Evolutionary conservation across 2,888 invertebrate genomes (phyloP).

Genomic region (Xylophagus ater): DNA sequence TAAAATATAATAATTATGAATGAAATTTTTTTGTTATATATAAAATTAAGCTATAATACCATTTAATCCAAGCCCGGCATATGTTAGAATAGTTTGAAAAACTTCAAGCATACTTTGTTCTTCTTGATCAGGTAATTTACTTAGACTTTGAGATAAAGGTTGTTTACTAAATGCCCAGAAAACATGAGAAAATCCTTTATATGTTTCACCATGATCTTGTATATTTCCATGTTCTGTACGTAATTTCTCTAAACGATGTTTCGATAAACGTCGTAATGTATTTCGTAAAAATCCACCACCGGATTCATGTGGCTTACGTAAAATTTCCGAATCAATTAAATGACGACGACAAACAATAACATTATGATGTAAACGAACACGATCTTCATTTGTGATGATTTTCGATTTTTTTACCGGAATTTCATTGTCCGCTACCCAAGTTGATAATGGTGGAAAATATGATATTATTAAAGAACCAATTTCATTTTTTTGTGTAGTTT

Average conservation of each 20-base stretch:
- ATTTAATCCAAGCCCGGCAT: slow-evolving; percentile 69
- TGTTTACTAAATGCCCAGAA: slow-evolving; percentile 87
- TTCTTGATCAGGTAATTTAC: slow-evolving; percentile 73
- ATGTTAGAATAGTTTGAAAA: slow-evolving; percentile 80
- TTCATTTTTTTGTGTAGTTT: slow-evolving; percentile 80
- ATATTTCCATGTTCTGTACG: slow-evolving; percentile 53
- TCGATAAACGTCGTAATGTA: slow-evolving; percentile 75
- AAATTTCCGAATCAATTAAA: slow-evolving; percentile 68
- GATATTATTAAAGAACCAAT: slow-evolving; percentile 87
- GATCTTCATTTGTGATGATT: slow-evolving; percentile 77
- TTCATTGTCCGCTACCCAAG: slow-evolving; percentile 67
- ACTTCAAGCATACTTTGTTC: slow-evolving; percentile 78
- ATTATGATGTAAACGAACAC: slow-evolving; percentile 77
- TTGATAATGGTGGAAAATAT: slow-evolving; percentile 76
- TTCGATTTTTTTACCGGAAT: slow-evolving; percentile 49
- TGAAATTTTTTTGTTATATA: not conserved
- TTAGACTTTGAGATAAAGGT: slow-evolving; percentile 69
- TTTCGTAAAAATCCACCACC: slow-evolving; percentile 80
- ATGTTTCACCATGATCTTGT: slow-evolving; percentile 66
- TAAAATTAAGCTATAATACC: slow-evolving; percentile 26
- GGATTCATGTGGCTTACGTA: slow-evolving; percentile 72
- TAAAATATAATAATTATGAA: slow-evolving; percentile 21
- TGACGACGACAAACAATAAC: slow-evolving; percentile 71
- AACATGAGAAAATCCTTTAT: slow-evolving; percentile 73
- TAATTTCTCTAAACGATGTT: slow-evolving; percentile 69